Conservation (phyloP, 1,140 invertebrate species). For the Trypoxylus dichotomus region DNA sequence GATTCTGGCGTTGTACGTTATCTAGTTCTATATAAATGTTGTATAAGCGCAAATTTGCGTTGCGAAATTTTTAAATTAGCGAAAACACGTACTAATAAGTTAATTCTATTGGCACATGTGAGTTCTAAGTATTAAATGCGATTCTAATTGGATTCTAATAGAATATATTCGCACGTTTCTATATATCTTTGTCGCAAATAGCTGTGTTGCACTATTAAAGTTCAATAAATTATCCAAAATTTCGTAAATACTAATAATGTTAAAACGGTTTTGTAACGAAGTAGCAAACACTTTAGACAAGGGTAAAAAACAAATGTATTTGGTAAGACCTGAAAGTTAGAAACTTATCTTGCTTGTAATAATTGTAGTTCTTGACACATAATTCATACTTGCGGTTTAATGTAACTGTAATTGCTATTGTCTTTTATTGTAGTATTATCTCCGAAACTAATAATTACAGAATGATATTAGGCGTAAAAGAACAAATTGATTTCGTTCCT, state of each 20-base stretch:
- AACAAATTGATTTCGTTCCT: neutral
- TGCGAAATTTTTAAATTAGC: neutral
- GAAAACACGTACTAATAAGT: neutral
- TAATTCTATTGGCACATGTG: neutral
- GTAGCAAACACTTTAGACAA: neutral
- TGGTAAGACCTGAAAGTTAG: neutral
- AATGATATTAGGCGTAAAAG: neutral
- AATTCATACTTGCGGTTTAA: neutral
- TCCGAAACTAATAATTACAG: neutral
- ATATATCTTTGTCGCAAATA: neutral
- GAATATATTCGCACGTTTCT: neutral
- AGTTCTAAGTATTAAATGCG: neutral
- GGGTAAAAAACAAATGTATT: neutral
- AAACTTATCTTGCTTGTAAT: neutral
- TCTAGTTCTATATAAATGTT: neutral
- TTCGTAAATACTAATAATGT: neutral
- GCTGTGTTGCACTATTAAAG: neutral
- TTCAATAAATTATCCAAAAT: neutral
- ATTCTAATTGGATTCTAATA: neutral
- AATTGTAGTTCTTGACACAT: neutral
- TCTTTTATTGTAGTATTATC: neutral
- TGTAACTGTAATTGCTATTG: neutral
- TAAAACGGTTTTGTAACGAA: neutral
- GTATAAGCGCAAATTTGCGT: neutral
- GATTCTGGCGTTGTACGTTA: constrained; percentile 5